Evolutionary conservation across 2,113 vertebrate genomes (phyloP).

Genomic region (Ptilonorhynchus violaceus): DNA sequence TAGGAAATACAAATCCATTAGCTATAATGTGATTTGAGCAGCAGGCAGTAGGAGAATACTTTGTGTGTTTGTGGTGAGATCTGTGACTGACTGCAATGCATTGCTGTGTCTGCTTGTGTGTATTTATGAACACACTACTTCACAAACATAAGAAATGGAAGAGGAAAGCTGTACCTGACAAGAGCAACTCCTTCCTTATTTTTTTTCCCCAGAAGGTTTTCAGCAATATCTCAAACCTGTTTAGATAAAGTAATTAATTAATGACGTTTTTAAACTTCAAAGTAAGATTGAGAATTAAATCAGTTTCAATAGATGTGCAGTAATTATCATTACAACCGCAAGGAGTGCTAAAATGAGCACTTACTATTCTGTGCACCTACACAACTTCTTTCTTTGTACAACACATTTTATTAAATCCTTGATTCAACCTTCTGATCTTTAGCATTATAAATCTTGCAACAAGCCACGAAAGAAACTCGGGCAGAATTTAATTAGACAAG

Average conservation of each 20-base stretch:
- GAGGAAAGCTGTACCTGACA: background rate
- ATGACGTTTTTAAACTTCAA: constrained; percentile 17
- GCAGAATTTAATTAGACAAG: constrained; percentile 43
- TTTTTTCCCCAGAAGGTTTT: background rate
- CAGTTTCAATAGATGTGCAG: constrained; percentile 6
- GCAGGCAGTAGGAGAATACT: background rate
- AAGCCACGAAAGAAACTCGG: background rate
- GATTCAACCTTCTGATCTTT: constrained; percentile 64
- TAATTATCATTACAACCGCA: constrained; percentile 16
- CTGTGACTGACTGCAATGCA: background rate
- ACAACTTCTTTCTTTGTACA: constrained; percentile 56
- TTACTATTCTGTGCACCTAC: constrained; percentile 54
- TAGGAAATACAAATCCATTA: background rate
- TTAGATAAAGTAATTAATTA: constrained; percentile 49
- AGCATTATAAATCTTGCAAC: constrained; percentile 56
- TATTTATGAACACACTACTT: background rate
- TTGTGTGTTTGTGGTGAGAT: background rate
- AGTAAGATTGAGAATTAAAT: constrained; percentile 35
- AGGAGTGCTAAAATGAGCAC: background rate
- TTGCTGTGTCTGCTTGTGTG: background rate
- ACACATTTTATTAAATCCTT: constrained; percentile 63
- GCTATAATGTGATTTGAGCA: background rate
- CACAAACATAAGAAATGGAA: background rate
- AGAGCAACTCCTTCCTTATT: background rate
- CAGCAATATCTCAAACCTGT: background rate